Evolutionary conservation across 1,140 invertebrate species (phyloP), one percentile per base, ranked within the genome.

Genomic region (Plodia interpunctella): DNA sequence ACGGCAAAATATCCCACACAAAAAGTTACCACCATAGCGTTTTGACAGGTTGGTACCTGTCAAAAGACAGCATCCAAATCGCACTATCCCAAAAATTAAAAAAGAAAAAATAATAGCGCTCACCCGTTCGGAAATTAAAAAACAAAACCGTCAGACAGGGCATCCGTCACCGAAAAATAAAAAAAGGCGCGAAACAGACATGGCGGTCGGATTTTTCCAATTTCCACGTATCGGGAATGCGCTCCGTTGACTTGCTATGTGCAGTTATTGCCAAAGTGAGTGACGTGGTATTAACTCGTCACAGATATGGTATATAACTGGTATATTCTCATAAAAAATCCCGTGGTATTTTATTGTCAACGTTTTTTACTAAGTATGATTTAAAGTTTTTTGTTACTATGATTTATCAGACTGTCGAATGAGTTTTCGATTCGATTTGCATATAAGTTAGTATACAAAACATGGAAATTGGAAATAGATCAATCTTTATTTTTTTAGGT

Each of bases 221-320:
- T 80, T 80, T 80, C 76, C 80, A 73, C 77, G 55, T 83, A 83
- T 83, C 78, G 57, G 50, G 59, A 50, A 60, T 74, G 67, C 77
- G 72, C 53, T 38, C 59, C 62, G 71, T 30, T 78, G 78, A 70
- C 62, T 71, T 67, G 66, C 60, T 32, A 38, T 73, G 18, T 25
- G 51, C 51, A 20, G 5, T 53, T 25, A 53, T 53, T 53, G 51
- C 13, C n/a, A 21, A 53, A 21, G 13, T 25, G 51, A 21, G 21
- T 53, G 51, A 25, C 20, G 21, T 21, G 10, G 19, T 53, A 25
- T 53, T 44, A 44, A 44, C 38, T 15, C 15, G 38, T 44, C 38
- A 17, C 13, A 13, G 38, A n/a, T n/a, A n/a, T n/a, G n/a, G n/a
- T n/a, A n/a, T n/a, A n/a, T n/a, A n/a, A n/a, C n/a, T n/a, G n/a